Base-by-base conservation (phyloP, 2,797 vertebrate species). In the Ibycter americanus region DNA sequence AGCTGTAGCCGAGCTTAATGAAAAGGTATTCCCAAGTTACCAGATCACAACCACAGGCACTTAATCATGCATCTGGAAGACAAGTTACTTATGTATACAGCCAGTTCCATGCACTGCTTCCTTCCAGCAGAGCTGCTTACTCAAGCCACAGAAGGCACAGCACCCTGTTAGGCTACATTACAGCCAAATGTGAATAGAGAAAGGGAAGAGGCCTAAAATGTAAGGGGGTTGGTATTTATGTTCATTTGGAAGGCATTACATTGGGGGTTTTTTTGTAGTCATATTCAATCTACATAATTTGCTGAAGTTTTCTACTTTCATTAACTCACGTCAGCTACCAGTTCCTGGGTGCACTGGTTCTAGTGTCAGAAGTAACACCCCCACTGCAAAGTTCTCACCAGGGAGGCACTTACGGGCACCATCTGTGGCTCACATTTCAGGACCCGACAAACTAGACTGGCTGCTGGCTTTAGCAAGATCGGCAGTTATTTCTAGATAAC, bases 401-500 rank as follows among this genome's bases (percentile, higher is more conserved):
- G 62, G 63, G 70, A 52, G 65, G 74, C 56, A 19, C 40, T 65
- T 46, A 2, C 78, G 82, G 84, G 32, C 74, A 27, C 46, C 40
- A 19, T 16, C 59, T 85, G 81, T 6, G 4, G 89, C 78, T 83
- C 80, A 6, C 6, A 2, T 42, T 56, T 26, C 49, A 56, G 83
- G 70, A 58, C 46, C 63, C 80, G 49, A 44, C 0, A 0, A 66
- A 46, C 4, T 22, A 83, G 67, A 25, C 13, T 0, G 0, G 59
- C 22, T 61, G 40, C 29, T 81, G 91, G 12, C 79, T 79, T 72
- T 74, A 87, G 49, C 56, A 58, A 56, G 65, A 25, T 4, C 70
- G 7, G 3, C 3, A 19, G 19, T 38, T 91, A 62, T 61, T 88
- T 86, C 76, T 76, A 87, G 51, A 29, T 16, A 51, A 55, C 19